Base-by-base conservation (phyloP, 2,113 vertebrate genomes). In the Sarotherodon lohbergeri region DNA sequence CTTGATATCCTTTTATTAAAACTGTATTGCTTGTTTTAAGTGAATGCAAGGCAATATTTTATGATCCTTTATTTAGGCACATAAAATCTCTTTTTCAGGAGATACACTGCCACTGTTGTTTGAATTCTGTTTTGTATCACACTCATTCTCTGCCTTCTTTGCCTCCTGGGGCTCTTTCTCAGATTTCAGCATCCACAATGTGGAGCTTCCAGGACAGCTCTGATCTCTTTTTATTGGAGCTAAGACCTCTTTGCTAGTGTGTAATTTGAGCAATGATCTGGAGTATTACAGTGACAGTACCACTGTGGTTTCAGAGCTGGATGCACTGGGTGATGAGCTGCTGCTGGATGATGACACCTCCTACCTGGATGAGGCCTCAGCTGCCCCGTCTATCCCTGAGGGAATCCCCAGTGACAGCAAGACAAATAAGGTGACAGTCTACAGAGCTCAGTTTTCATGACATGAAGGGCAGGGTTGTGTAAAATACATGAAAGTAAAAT, bases 341-440 rank as follows among this genome's bases (percentile, higher is more conserved):
- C 90, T 99, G 92, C 96, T 98, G 68, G 99, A 99, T 88, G 98
- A 99, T 85, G 99, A 99, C 94, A 98, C 95, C 90, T 98, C 99
- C 52, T 99, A 99, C 91, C 95, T 99, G 82, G 98, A 99, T 19
- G 99, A 99, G 94, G 98, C 98, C 0, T 97, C 98, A 2, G 96
- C 98, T 5, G 98, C 97, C 29, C 99, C 99, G 27, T 96, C 98
- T 24, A 98, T 99, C 90, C 98, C 99, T 68, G 99, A 99, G 84
- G 97, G 98, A 76, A 96, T 97, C 73, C 99, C 99, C 81, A 98
- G 95, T 4, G 98, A 99, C 86, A 96, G 96, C 9, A 99, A 98
- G 96, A 96, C 96, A 48, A 99, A 99, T 93, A 99, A 99, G 97
- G 98, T 99, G 88, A 76, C 9, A 3, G 13, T 48, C 32, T 17